phyloP scores from a whole-genome alignment of 2,797 vertebrate genomes.

The Setipinna tenuifilis region DNA sequence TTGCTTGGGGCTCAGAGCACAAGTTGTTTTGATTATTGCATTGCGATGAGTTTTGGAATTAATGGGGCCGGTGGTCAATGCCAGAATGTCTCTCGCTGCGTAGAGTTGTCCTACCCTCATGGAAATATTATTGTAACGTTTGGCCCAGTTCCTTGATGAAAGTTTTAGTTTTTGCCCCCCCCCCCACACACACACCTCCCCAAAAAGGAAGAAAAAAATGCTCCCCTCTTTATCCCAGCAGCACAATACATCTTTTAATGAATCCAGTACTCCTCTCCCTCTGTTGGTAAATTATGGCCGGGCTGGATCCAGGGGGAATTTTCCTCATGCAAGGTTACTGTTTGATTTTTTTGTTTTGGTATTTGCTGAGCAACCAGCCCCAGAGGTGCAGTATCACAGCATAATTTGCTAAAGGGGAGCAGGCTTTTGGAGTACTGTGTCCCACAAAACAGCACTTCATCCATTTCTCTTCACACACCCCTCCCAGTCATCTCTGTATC shows the following conservation, averaged over 20 bases:
- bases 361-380: conserved; percentile 58
- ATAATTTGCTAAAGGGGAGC: background rate
- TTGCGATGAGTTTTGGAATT: conserved; percentile 27
- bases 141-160: conserved; percentile 51
- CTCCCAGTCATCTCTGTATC: background rate
- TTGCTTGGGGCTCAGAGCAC: background rate
- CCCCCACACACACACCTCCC: background rate
- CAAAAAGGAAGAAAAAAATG: conserved; percentile 8
- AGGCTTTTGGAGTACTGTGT: background rate
- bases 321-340: conserved; percentile 48
- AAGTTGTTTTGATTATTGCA: conserved; percentile 8
- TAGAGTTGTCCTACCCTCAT: conserved; percentile 48
- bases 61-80: conserved; percentile 35
- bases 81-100: conserved; percentile 50
- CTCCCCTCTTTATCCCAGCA: conserved; percentile 29
- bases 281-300: conserved; percentile 39
- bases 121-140: conserved; percentile 62
- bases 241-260: conserved; percentile 58
- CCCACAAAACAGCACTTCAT: background rate
- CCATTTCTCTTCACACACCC: background rate
- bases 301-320: conserved; percentile 42
- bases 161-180: conserved; percentile 40
- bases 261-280: conserved; percentile 40
- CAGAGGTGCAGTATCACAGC: conserved; percentile 20
- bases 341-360: conserved; percentile 58